Evolutionary conservation across 2,888 invertebrate species (phyloP).

Genomic region (Tipula confusa): DNA sequence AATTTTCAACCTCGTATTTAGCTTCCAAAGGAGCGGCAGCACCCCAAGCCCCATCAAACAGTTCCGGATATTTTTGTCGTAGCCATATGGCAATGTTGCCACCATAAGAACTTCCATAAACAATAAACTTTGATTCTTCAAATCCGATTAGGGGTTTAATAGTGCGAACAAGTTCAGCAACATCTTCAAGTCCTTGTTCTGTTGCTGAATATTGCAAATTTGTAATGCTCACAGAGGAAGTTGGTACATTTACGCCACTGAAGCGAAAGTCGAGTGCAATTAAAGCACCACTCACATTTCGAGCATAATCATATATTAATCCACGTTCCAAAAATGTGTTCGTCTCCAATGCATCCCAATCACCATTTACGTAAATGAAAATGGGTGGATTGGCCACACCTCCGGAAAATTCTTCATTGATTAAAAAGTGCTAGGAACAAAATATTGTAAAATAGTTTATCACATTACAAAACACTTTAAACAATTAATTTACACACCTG

Average conservation of each 20-base stretch:
- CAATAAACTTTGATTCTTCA: background rate
- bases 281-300: background rate
- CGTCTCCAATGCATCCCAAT: background rate
- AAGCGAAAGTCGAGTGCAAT: background rate
- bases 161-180: background rate
- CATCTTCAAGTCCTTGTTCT: background rate
- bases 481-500: background rate
- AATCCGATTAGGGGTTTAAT: background rate
- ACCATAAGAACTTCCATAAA: background rate
- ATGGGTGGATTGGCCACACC: background rate
- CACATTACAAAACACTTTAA: background rate
- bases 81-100: background rate
- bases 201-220: background rate
- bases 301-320: background rate
- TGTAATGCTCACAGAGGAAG: background rate
- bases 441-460: background rate
- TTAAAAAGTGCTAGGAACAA: background rate
- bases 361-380: background rate
- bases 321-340: background rate
- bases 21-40: background rate
- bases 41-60: background rate
- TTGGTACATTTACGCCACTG: background rate
- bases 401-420: background rate
- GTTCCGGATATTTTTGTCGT: background rate
- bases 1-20: background rate